Evolutionary conservation across 2,888 invertebrate species (phyloP).

Genomic region (Ganaspis brasiliensis): DNA sequence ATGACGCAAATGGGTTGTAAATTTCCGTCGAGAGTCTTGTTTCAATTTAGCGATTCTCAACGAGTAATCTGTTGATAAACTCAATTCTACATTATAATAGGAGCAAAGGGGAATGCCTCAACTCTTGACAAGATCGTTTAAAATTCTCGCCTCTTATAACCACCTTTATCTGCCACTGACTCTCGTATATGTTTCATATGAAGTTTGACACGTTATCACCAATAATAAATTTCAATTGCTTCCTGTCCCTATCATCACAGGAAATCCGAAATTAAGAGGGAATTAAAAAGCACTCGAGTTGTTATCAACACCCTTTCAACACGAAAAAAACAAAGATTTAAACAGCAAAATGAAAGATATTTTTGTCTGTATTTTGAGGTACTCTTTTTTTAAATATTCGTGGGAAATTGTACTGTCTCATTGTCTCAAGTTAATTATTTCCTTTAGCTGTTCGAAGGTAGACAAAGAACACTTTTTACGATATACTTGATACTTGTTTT

Average conservation of each 20-base stretch:
- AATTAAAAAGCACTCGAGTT: neutral
- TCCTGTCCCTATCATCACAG: conserved; percentile 28
- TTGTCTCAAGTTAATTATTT: neutral
- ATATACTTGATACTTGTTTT: conserved; percentile 19
- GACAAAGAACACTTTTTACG: neutral
- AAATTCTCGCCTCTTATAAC: conserved; percentile 20
- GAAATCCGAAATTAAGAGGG: conserved; percentile 25
- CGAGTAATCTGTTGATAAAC: conserved; percentile 40
- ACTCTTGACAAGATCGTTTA: conserved; percentile 19
- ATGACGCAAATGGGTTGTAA: conserved; percentile 25
- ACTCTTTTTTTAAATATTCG: too few relatives aligned
- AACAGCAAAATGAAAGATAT: too few relatives aligned
- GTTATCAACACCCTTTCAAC: conserved; percentile 8
- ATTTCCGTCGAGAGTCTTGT: conserved; percentile 10
- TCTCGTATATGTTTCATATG: conserved; percentile 8
- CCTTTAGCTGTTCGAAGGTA: neutral
- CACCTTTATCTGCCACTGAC: conserved; percentile 25
- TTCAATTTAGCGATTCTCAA: conserved; percentile 13
- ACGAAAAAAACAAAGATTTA: neutral
- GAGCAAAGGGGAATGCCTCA: conserved; percentile 28
- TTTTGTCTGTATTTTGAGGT: too few relatives aligned
- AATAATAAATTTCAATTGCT: conserved; percentile 40
- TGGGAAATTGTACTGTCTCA: too few relatives aligned
- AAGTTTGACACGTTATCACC: conserved; percentile 40
- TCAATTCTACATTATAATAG: conserved; percentile 24